A percentile compares a stretch with the other conserved stretches of the same genome.
Evolutionary conservation across 2,113 vertebrate genomes (phyloP).

Genomic region (Nannobrachium achirus): DNA sequence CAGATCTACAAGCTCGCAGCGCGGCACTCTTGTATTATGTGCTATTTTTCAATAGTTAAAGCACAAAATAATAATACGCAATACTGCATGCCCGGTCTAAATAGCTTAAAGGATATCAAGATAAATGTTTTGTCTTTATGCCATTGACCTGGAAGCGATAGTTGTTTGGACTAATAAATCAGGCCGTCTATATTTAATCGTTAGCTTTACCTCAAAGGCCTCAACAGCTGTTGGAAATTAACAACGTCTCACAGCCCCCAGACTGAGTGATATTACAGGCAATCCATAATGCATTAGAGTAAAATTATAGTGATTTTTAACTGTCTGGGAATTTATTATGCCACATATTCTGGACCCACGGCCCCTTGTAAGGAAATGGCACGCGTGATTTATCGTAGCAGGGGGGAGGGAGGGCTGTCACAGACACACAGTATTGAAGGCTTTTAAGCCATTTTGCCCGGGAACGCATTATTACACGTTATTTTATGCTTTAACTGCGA

Average conservation of each 20-base stretch:
- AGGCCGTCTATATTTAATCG: conserved; percentile 99
- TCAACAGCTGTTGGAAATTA: conserved; percentile 99
- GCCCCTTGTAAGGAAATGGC: conserved; percentile 91
- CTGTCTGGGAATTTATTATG: conserved; percentile 98
- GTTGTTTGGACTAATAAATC: conserved; percentile 99
- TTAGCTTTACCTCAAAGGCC: conserved; percentile 94
- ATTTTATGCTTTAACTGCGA: too few species aligned
- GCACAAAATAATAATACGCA: too few species aligned
- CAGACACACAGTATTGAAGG: conserved; percentile 90
- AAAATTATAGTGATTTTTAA: conserved; percentile 99
- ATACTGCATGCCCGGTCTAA: too few species aligned
- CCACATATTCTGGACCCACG: conserved; percentile 93
- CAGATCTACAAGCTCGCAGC: too few species aligned
- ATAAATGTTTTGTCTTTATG: conserved; percentile 99
- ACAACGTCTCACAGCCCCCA: conserved; percentile 91
- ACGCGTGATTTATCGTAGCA: conserved; percentile 91
- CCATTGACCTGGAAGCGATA: conserved; percentile 97
- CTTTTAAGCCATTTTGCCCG: too few species aligned
- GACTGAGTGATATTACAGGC: conserved; percentile 98
- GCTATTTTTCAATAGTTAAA: too few species aligned
- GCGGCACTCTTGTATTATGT: too few species aligned
- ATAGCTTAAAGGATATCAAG: conserved; percentile 95
- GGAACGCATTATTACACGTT: too few species aligned
- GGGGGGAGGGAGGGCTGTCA: conserved; percentile 83
- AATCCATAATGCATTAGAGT: conserved; percentile 99